phyloP scores from a whole-genome alignment of 1,140 invertebrate species.

The Ceratosolen fusciceps region DNA sequence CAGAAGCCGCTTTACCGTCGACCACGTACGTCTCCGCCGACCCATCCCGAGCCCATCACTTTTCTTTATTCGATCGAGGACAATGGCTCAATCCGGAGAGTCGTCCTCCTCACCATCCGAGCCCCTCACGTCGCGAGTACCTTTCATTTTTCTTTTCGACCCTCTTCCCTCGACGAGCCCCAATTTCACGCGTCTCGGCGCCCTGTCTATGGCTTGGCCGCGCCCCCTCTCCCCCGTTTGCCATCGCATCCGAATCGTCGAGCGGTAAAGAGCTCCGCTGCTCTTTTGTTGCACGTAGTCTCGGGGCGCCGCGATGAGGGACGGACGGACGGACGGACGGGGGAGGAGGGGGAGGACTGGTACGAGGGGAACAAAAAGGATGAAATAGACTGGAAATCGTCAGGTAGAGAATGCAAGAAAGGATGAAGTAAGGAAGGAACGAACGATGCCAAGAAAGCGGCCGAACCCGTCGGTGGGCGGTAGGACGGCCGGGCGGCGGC shows the following conservation, averaged over 20 bases:
- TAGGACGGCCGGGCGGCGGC: not conserved
- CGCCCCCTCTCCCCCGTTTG: not conserved
- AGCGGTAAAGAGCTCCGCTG: not conserved
- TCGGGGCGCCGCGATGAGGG: no score
- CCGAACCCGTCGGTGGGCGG: not conserved
- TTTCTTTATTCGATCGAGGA: no score
- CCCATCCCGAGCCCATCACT: no score
- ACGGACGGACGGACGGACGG: no score
- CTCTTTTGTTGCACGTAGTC: constrained; percentile 10
- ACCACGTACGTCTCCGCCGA: no score
- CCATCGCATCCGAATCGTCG: constrained; percentile 1
- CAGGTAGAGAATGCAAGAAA: not conserved
- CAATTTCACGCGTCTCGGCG: not conserved
- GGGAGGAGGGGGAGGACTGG: not conserved
- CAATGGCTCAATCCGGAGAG: no score
- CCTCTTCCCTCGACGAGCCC: not conserved
- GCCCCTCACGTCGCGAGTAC: not conserved
- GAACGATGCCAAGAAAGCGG: not conserved
- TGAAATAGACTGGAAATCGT: not conserved
- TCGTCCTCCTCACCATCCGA: not conserved
- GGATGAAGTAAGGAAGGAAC: not conserved
- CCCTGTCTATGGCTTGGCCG: not conserved
- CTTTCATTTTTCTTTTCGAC: not conserved
- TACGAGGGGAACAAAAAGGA: not conserved
- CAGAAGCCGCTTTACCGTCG: no score